Base-by-base conservation (phyloP, 2,888 invertebrate genomes). In the Chelonus formosanus region DNA sequence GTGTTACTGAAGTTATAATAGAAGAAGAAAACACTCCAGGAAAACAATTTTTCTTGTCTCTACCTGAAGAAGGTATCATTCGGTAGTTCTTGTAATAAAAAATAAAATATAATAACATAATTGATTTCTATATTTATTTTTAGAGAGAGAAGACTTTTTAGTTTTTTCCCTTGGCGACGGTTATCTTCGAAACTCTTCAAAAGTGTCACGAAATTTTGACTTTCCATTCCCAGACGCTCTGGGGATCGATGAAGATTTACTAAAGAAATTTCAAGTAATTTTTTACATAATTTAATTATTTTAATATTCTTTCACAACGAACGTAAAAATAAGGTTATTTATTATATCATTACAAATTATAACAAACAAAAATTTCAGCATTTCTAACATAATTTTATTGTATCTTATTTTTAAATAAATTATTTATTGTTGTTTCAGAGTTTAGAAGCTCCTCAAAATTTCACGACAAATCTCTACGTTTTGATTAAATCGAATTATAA, bases 211-310 rank as follows among this genome's bases (percentile, higher is more conserved):
- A 31, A 52, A 5, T 40, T 47, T 50, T 4, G 67, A 69, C 36
- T 69, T 70, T 65, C 65, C 64, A 2, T 75, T 74, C 57, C 75
- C 75, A 3, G 73, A 70, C 5, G 66, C 69, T 34, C 54, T 76
- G 5, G 65, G 67, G 63, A 71, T 76, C 40, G 61, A 71, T 34
- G 61, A 68, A 3, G 45, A 67, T 3, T 59, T 70, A n/a, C 32
- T 72, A n/a, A 40, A 72, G n/a, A 75, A 75, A 57, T 74, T 75
- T 20, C 32, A 72, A 71, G 74, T 75, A 71, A 52, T n/a, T 35
- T 31, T 34, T 7, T 40, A 31, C 6, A 52, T 34, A 32, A 6
- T 47, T 36, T 48, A 34, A 52, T 36, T 54, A 32, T 34, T 45
- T 20, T n/a, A n/a, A 8, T 55, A 55, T 54, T 20, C 20, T 20